Evolutionary conservation across 2,113 vertebrate genomes (phyloP), one percentile per base, ranked within the genome.

Genomic region (Xenopus borealis): DNA sequence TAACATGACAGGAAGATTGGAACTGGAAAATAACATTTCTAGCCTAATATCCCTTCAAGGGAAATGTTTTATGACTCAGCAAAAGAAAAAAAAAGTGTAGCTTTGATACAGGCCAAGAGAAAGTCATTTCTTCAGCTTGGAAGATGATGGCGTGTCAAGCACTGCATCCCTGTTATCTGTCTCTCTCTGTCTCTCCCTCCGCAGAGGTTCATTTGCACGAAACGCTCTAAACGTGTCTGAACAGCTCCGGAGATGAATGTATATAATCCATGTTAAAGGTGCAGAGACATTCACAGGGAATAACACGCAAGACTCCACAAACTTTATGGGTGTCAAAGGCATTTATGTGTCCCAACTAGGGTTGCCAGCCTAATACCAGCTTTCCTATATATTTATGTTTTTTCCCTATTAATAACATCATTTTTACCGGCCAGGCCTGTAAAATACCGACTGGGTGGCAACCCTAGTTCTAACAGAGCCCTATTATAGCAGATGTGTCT

Each of bases 121-220:
- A 50, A 10, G 6, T 50, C 14, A 55, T 55, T n/a, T 55, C 3
- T n/a, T 1, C 19, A 61, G 11, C 10, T 10, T 3, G 27, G 11
- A 3, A 61, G 58, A 61, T 61, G 5, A 61, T 61, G 10, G 58
- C 58, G 58, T 61, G 58, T 61, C 58, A 61, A 23, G 58, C 20
- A 61, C 9, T 8, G 58, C 58, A 2, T 61, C 19, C 19, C 11
- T 12, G 19, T 23, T 23, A 61, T 61, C 18, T 20, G 19, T 20
- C 19, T 61, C 20, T 61, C 57, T 19, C 57, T 12, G 11, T n/a
- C n/a, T n/a, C n/a, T n/a, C 30, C 7, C 7, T 33, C 30, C 30
- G 7, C 58, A 23, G 7, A 23, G 18, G 1, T 8, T 61, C 20
- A 61, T 61, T 61, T 61, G 19, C 58, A 61, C 58, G n/a, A 19